phyloP scores from a whole-genome alignment of 2,888 invertebrate genomes.

The Apodemia mormo region DNA sequence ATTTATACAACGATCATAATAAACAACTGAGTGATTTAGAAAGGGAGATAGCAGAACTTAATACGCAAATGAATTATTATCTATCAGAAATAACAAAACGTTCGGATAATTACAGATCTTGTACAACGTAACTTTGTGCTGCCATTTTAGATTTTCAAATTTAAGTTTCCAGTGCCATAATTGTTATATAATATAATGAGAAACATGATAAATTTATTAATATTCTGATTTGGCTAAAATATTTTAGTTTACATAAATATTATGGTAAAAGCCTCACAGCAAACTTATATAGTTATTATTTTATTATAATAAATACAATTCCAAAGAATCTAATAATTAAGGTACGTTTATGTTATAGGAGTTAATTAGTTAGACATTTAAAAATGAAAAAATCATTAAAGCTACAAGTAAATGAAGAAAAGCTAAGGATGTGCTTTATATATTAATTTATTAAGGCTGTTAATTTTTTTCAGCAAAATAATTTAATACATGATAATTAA shows the following conservation, averaged over 20 bases:
- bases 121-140: constrained; percentile 61
- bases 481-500: not conserved
- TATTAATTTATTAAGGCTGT: not conserved
- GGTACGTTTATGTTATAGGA: not conserved
- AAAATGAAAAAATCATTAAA: not conserved
- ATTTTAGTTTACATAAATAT: not conserved
- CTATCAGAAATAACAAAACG: constrained; percentile 83
- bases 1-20: constrained; percentile 85
- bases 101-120: constrained; percentile 84
- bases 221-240: not conserved
- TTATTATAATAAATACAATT: not conserved
- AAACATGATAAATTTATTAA: not conserved
- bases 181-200: not conserved
- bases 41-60: constrained; percentile 83
- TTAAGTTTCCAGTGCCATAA: constrained; percentile 16
- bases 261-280: not conserved
- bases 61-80: constrained; percentile 84
- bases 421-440: not conserved
- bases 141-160: not conserved
- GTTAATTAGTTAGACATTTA: not conserved
- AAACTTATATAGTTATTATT: not conserved
- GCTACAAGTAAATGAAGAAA: not conserved
- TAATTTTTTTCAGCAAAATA: not conserved
- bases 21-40: constrained; percentile 81
- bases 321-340: constrained; percentile 41